Evolutionary conservation across 2,113 vertebrate genomes (phyloP), one percentile per base, ranked within the genome.

Genomic region (Nerophis ophidion): DNA sequence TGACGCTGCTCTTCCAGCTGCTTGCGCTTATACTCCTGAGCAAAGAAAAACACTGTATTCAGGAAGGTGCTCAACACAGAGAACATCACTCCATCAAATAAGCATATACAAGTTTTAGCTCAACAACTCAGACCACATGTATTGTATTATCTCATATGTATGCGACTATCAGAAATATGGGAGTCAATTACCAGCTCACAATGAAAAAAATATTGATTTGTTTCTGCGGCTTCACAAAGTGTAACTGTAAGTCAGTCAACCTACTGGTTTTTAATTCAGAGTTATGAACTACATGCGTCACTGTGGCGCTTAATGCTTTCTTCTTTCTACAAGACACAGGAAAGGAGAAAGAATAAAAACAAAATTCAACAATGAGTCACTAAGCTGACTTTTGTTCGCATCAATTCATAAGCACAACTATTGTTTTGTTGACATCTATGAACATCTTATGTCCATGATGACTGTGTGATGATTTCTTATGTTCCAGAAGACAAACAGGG

Each of bases 1-100:
- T 95, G 93, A 33, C 94, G 87, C 85, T 95, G 93, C 71, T 95
- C 93, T 85, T 96, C 94, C 63, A 96, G 86, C 89, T 96, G 93
- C 73, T 95, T 94, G 58, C 93, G 91, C 81, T 96, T 96, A 74
- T 96, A 96, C 75, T 95, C 93, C 93, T 96, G 84, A 70, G 61
- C 19, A 69, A 46, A 71, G 17, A 60, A 38, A 65, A 6, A 65
- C 61, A 38, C 48, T 48, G 17, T 52, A 61, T 61, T 77, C 45
- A 72, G 51, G 14, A 53, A 1, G 10, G 0, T 52, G 64, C 14
- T 44, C 10, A 9, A 14, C 48, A 53, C 45, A 54, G 16, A 58
- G 1, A 16, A 62, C 49, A 44, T 44, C 40, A 5, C 8, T 2
- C 36, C 15, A 53, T 6, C 33, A 9, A n/a, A 38, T 5, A 35